A percentile compares a stretch with the other conserved stretches of the same genome.
phyloP scores from a whole-genome alignment of 2,888 invertebrate genomes.

The Conus canariensis region DNA sequence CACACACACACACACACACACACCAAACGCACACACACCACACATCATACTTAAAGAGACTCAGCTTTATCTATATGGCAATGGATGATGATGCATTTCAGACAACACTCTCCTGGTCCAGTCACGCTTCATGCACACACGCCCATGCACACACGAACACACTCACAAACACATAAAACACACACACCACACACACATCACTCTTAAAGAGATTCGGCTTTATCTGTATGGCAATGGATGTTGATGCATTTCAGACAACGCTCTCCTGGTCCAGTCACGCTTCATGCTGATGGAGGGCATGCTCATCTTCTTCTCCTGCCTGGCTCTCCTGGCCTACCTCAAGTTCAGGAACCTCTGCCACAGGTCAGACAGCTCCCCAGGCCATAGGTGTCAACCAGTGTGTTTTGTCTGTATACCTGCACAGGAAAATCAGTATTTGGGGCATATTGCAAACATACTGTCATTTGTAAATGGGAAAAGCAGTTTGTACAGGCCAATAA shows the following conservation, averaged over 20 bases:
- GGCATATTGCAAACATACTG: neutral
- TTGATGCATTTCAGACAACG: slow-evolving; percentile 86
- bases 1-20: too few species aligned
- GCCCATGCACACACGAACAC: too few species aligned
- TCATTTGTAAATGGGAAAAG: neutral
- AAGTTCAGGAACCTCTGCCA: slow-evolving; percentile 76
- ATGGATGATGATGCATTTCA: slow-evolving; percentile 71
- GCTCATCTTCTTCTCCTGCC: slow-evolving; percentile 90
- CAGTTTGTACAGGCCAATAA: too few species aligned
- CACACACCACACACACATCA: neutral
- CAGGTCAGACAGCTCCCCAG: slow-evolving; percentile 56
- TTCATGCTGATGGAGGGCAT: slow-evolving; percentile 96
- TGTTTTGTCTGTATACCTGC: neutral
- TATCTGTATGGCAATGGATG: neutral
- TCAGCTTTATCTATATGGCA: too few species aligned
- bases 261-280: slow-evolving; percentile 93
- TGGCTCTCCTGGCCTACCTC: slow-evolving; percentile 80
- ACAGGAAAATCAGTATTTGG: neutral
- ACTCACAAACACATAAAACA: too few species aligned
- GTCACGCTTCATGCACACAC: slow-evolving; percentile 88
- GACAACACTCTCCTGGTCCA: slow-evolving; percentile 95
- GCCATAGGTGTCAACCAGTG: too few species aligned
- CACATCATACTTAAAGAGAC: neutral
- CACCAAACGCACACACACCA: neutral
- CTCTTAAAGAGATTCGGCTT: neutral